These are phyloP conservation scores for Acrossocheilus fasciatus DNA, from an alignment of 2,797 vertebrate genomes.

Conservation along the genomic window DNA sequence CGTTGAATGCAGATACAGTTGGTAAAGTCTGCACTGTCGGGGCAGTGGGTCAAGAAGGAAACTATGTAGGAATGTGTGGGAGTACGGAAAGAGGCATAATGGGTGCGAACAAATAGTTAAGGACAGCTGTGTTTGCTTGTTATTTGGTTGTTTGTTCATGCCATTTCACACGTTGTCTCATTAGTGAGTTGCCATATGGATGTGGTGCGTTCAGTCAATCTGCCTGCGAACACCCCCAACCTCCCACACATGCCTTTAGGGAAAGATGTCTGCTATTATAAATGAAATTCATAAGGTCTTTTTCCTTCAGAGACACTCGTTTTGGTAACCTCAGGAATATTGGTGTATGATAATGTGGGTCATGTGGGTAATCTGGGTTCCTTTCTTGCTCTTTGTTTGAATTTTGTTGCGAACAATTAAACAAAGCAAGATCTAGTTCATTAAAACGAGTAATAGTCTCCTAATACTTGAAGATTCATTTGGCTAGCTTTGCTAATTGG, in stretches of 20 bases:
- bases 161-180: conserved; percentile 72
- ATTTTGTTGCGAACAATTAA: background rate
- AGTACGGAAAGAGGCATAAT: conserved; percentile 12
- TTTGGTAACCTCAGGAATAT: conserved; percentile 5
- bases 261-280: conserved; percentile 10
- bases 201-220: conserved; percentile 70
- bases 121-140: conserved; percentile 48
- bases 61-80: conserved; percentile 43
- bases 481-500: conserved; percentile 26
- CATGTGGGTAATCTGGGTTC: background rate
- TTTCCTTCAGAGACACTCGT: background rate
- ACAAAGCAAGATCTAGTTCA: background rate
- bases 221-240: conserved; percentile 44
- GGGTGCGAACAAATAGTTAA: conserved; percentile 21
- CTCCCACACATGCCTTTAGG: conserved; percentile 49
- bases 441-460: conserved; percentile 7
- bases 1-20: background rate
- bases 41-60: conserved; percentile 14
- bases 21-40: conserved; percentile 4
- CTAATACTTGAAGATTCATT: conserved; percentile 2
- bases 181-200: conserved; percentile 67
- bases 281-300: conserved; percentile 20
- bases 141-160: conserved; percentile 67
- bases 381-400: background rate
- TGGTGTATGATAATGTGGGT: conserved; percentile 24